These are phyloP conservation scores for Syritta pipiens DNA, from an alignment of 2,888 invertebrate species.

Conservation along the genomic window DNA sequence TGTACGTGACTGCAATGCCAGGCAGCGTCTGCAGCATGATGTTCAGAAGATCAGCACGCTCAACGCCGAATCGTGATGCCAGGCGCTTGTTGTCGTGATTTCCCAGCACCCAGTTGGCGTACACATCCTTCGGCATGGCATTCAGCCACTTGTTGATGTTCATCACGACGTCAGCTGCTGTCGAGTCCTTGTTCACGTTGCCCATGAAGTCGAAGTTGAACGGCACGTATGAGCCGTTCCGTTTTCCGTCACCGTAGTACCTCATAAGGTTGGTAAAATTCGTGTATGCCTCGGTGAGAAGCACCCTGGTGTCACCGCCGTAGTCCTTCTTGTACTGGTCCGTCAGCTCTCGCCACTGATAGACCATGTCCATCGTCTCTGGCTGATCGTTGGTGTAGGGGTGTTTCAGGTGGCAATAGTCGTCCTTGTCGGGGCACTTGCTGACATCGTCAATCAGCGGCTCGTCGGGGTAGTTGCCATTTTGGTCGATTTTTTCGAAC, in stretches of 20 bases:
- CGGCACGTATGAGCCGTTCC: constrained; percentile 81
- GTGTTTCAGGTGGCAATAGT: constrained; percentile 81
- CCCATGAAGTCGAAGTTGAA: constrained; percentile 84
- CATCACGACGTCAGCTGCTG: constrained; percentile 80
- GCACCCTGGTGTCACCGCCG: constrained; percentile 79
- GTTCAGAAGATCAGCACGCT: constrained; percentile 88
- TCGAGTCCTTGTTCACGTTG: constrained; percentile 78
- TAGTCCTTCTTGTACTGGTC: constrained; percentile 80
- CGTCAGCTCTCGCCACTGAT: constrained; percentile 83
- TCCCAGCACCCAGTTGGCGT: constrained; percentile 80
- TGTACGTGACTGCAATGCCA: constrained; percentile 91
- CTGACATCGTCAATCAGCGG: constrained; percentile 74
- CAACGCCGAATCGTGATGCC: constrained; percentile 84
- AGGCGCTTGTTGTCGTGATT: constrained; percentile 88
- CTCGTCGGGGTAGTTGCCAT: constrained; percentile 77
- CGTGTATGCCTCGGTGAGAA: constrained; percentile 84
- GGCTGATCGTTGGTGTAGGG: constrained; percentile 82
- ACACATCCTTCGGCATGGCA: constrained; percentile 78
- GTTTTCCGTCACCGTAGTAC: constrained; percentile 81
- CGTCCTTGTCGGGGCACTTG: constrained; percentile 80
- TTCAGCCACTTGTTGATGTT: constrained; percentile 82
- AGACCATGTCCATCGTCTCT: constrained; percentile 84
- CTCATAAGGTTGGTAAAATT: constrained; percentile 80
- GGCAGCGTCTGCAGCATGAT: constrained; percentile 90
- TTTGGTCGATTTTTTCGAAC: constrained; percentile 76